Percentiles rank a stretch among this genome's conserved stretches.
Evolutionary conservation across 2,888 invertebrate species (phyloP).

Genomic region (Sinelater perroti): DNA sequence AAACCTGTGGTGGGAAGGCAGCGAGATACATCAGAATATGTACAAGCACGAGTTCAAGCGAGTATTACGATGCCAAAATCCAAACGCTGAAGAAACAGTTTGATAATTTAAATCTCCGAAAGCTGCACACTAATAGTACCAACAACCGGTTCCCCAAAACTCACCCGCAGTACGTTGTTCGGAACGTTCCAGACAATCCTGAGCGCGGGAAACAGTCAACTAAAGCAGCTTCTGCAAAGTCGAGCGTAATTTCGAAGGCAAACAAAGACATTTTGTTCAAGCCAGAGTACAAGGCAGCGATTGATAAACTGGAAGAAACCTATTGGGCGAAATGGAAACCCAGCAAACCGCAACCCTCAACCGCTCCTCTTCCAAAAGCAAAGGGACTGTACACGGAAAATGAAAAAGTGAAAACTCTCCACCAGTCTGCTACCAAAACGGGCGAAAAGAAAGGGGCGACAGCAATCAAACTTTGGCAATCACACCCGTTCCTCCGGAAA

Average conservation of each 20-base stretch:
- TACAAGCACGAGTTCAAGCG: constrained; percentile 29
- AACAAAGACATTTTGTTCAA: constrained; percentile 28
- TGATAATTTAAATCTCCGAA: constrained; percentile 13
- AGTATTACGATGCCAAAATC: constrained; percentile 18
- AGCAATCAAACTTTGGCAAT: constrained; percentile 15
- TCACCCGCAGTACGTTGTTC: no score
- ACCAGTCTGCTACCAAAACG: not conserved
- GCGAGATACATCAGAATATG: constrained; percentile 18
- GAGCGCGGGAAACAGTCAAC: not conserved
- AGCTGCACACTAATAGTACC: not conserved
- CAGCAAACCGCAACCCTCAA: constrained; percentile 23
- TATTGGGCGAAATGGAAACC: constrained; percentile 60
- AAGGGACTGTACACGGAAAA: constrained; percentile 31
- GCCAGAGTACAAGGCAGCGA: constrained; percentile 41
- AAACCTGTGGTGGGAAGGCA: constrained; percentile 10
- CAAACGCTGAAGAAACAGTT: constrained; percentile 14
- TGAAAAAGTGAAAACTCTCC: constrained; percentile 11
- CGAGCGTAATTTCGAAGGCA: constrained; percentile 21
- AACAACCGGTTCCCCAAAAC: no score
- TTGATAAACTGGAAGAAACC: constrained; percentile 55
- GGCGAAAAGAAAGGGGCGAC: constrained; percentile 26
- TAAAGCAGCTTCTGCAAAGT: constrained; percentile 6
- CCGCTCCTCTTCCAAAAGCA: not conserved
- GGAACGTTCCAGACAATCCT: no score
- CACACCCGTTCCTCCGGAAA: not conserved